Conservation (phyloP, 1,140 invertebrate genomes). For the Dysdera silvatica region DNA sequence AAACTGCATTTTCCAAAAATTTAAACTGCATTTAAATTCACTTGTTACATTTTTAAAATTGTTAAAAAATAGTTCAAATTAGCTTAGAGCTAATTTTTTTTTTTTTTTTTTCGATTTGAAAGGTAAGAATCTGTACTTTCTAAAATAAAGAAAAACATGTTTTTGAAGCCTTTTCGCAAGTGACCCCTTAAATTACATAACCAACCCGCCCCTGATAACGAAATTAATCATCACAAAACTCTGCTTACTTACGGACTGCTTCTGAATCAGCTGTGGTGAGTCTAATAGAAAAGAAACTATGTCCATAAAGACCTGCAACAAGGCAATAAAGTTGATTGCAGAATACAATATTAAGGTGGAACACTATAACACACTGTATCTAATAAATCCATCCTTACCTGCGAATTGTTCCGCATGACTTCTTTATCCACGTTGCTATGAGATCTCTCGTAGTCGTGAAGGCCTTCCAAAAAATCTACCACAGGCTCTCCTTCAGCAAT, state of each 20-base stretch:
- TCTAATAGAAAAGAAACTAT: slow-evolving; percentile 26
- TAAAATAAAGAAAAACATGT: too few species aligned
- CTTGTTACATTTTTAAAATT: too few species aligned
- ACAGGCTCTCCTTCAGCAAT: slow-evolving; percentile 26
- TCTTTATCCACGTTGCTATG: neutral
- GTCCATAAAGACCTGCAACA: slow-evolving; percentile 25
- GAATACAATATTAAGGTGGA: neutral
- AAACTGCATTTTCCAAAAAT: too few species aligned
- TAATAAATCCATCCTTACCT: slow-evolving; percentile 8
- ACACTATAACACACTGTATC: neutral
- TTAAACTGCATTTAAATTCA: too few species aligned
- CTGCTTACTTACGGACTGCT: slow-evolving; percentile 29
- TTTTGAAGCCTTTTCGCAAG: too few species aligned
- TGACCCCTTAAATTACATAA: too few species aligned
- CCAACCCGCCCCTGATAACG: too few species aligned
- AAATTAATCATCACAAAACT: slow-evolving; percentile 5
- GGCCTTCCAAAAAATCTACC: slow-evolving; percentile 17
- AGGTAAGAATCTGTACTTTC: too few species aligned
- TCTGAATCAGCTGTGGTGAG: slow-evolving; percentile 24
- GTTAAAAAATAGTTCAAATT: too few species aligned
- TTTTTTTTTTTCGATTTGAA: too few species aligned
- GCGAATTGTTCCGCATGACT: slow-evolving; percentile 17
- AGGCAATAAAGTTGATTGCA: neutral
- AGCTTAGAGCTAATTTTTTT: too few species aligned
- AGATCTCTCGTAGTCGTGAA: slow-evolving; percentile 23